Conservation (phyloP, 2,113 vertebrate species). For the Antennarius striatus region DNA sequence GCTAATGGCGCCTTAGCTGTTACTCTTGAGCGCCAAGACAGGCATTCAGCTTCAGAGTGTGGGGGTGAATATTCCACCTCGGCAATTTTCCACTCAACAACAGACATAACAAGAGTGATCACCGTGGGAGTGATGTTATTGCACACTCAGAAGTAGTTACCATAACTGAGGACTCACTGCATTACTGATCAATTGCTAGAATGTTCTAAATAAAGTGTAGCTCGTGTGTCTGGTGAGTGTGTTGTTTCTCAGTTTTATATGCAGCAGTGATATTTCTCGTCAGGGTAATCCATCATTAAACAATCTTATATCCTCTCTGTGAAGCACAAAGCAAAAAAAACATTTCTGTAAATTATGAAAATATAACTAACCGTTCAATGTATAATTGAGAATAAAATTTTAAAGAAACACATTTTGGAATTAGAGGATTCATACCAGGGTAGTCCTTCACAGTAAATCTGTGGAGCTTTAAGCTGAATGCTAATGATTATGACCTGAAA, state of each 20-base stretch:
- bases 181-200: slow-evolving; percentile 13
- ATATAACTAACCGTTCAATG: no score
- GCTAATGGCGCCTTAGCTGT: slow-evolving; percentile 56
- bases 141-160: slow-evolving; percentile 12
- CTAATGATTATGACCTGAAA: no score
- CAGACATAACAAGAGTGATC: slow-evolving; percentile 32
- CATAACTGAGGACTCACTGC: neutral
- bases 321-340: no score
- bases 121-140: slow-evolving; percentile 34
- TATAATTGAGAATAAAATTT: no score
- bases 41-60: slow-evolving; percentile 35
- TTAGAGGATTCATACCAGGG: no score
- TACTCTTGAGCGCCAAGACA: slow-evolving; percentile 37
- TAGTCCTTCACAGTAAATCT: no score
- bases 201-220: neutral
- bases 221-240: neutral
- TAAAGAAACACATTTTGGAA: no score
- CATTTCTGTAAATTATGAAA: no score
- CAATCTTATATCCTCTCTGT: no score
- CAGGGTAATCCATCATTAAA: no score
- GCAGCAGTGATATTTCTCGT: slow-evolving; percentile 25
- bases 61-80: slow-evolving; percentile 54
- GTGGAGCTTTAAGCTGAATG: no score
- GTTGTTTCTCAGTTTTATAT: slow-evolving; percentile 40
- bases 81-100: slow-evolving; percentile 48